Conservation (phyloP, 2,888 invertebrate species). For the Philereme transversata region DNA sequence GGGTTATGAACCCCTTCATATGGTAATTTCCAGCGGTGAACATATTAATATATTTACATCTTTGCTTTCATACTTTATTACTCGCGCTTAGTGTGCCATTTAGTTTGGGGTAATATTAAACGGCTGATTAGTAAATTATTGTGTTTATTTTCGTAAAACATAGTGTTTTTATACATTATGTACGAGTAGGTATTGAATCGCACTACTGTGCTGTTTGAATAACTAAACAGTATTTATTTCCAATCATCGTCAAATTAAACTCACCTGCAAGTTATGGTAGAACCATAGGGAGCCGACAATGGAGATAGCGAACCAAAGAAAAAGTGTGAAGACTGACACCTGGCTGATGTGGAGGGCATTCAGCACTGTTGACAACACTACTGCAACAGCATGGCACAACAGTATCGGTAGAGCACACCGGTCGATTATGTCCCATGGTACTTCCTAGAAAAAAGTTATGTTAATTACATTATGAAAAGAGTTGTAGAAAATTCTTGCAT, state of each 20-base stretch:
- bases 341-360: constrained; percentile 89
- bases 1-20: constrained; percentile 43
- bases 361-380: constrained; percentile 88
- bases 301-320: constrained; percentile 90
- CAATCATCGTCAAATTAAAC: constrained; percentile 30
- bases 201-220: too few species aligned
- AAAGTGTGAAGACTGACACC: constrained; percentile 90
- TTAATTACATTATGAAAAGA: background rate
- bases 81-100: constrained; percentile 14
- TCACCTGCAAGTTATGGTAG: constrained; percentile 93
- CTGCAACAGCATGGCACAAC: constrained; percentile 91
- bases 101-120: constrained; percentile 1
- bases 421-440: constrained; percentile 89
- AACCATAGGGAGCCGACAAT: constrained; percentile 90
- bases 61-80: constrained; percentile 35
- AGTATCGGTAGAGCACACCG: constrained; percentile 90
- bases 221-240: too few species aligned
- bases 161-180: too few species aligned
- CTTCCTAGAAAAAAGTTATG: constrained; percentile 71
- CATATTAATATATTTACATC: constrained; percentile 29
- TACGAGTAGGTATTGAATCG: too few species aligned
- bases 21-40: constrained; percentile 41
- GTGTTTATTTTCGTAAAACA: background rate
- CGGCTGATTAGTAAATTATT: background rate
- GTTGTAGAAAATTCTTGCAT: too few species aligned